Evolutionary conservation across 1,140 invertebrate genomes (phyloP), one percentile per base, ranked within the genome.

Genomic region (Zaprionus inermis): DNA sequence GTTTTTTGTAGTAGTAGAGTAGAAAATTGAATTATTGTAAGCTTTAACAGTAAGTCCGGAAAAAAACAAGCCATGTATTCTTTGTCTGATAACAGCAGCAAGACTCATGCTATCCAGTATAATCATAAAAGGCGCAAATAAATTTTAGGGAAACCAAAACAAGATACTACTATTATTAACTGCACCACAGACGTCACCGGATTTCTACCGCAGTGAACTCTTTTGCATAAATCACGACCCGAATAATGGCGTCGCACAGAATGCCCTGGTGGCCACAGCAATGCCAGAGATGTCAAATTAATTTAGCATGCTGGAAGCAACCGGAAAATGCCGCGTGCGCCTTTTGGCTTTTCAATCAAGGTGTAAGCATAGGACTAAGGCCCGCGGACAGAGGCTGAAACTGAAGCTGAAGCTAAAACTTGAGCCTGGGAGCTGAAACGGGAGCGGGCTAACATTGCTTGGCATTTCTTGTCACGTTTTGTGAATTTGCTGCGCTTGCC

Each of bases 381-480:
- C 44, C 44, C 10, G 18, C 44, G 38, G 6, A 44, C 38, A 49
- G 18, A 22, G 11, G 44, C 16, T 49, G 44, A 18, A 49, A 12
- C 16, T 10, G 44, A 22, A 11, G n/a, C 18, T 20, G 14, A 57
- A 44, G 41, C 41, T 46, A 1, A 46, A n/a, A 16, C 16, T 10
- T 7, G 16, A 16, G 9, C n/a, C n/a, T 18, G 32, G 32, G 6
- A 32, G 32, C 32, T 11, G 36, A 38, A 7, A 18, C 59, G 51
- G n/a, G n/a, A n/a, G 44, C 11, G 49, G 30, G 46, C 32, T 63
- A 63, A 64, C 34, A 41, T 24, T 52, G 34, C 38, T 88, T 83
- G 78, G 72, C 70, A 72, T 83, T 88, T 88, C 77, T 64, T 84
- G 84, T 88, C 84, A 88, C 84, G 84, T 88, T 89, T 88, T 84